Base-by-base conservation (phyloP, 2,888 invertebrate genomes). In the Dynastes tityus region DNA sequence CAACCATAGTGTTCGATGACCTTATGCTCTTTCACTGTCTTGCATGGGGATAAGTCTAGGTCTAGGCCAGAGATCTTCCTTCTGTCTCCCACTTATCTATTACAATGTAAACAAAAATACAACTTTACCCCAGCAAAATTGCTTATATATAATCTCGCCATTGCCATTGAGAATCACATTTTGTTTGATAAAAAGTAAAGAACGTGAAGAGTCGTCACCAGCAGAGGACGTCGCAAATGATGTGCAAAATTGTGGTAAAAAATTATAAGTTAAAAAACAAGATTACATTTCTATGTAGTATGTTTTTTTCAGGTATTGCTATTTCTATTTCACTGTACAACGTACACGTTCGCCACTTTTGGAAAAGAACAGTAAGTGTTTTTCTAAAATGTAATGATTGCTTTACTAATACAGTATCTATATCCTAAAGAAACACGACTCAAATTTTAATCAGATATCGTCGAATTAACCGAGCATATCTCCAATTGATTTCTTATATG, bases 391-490 rank as follows among this genome's bases (percentile, higher is more conserved):
- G 27, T 16, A 6, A 22, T 49, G 32, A 67, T 49, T 37, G 32
- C 16, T 5, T n/a, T 5, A n/a, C 13, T 84, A 86, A 90, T 90
- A 22, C 88, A 91, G 91, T 85, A 91, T 91, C 75, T 91, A 91
- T 84, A 91, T 91, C 8, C 45, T 8, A 11, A 11, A 45, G 9
- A 45, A 45, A 45, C 45, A 9, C 8, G 8, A 37, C 37, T 37
- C 37, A 45, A 45, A 11, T 45, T 45, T 8, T 45, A 8, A 11
- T 45, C 45, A 45, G 8, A 11, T 2, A 8, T 8, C 9, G 9
- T 11, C 45, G 2, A 11, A 45, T 45, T 5, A 4, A 45, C 9
- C 2, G 45, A 32, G 32, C 4, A 32, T 32, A 32, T 32, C 2
- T 32, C 32, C 32, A 32, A 32, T 32, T 32, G 32, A 32, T 32